phyloP scores from a whole-genome alignment of 1,140 invertebrate species.

The Caenorhabditis elegans region WBcel235 BX284606.5:11834001-11834500 shows the following conservation, averaged over 20 bases:
- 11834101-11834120: constrained; percentile 17
- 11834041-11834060: constrained; percentile 47
- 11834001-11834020: constrained; percentile 33
- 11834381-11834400: constrained; percentile 20
- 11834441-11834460: constrained; percentile 24
- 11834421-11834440: constrained; percentile 6
- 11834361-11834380: constrained; percentile 27
- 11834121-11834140: constrained; percentile 1
- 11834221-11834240: background rate
- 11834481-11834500: background rate
- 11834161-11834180: constrained; percentile 22
- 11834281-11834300: no score
- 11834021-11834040: constrained; percentile 36
- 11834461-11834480: constrained; percentile 7
- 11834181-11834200: background rate
- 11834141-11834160: background rate
- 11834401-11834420: constrained; percentile 28
- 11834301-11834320: no score
- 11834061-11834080: constrained; percentile 54
- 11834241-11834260: background rate
- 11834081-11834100: constrained; percentile 48
- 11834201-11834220: background rate
- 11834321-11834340: no score
- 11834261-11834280: background rate
- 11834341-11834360: background rate